Base-by-base conservation (phyloP, 1,140 invertebrate species). In the Cydia pomonella region DNA sequence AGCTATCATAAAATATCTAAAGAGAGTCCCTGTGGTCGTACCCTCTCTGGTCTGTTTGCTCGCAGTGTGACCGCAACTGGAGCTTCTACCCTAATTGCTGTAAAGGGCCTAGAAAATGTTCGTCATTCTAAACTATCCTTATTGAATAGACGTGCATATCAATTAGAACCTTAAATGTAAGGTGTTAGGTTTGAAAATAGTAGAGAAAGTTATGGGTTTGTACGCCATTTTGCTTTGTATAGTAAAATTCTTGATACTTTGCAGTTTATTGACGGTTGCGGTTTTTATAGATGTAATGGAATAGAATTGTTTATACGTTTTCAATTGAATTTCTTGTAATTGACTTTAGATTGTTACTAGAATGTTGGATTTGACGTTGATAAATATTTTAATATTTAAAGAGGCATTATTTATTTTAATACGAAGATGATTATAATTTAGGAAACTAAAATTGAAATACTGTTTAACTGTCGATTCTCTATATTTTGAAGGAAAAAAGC, bases 61-160 rank as follows among this genome's bases (percentile, higher is more conserved):
- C 29, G 2, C 25, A 29, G 13, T 33, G 16, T 10, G 63, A 66
- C 27, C 63, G 25, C 63, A 66, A 66, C 21, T 29, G 63, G 63
- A 33, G 63, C 63, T 29, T 66, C 27, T 33, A 66, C 63, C 16
- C 63, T 66, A 66, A 66, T 66, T 66, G 63, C 16, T 10, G 27
- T 66, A 38, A 66, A 66, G 63, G 25, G 63, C 63, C 12, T 66
- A 66, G 63, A 66, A 66, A 33, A 29, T 18, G 4, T 9, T 29
- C 62, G 13, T 6, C 27, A 1, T 10, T 63, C 23, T 63, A 13
- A 33, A 66, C 12, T 27, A 13, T 12, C n/a, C n/a, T 50, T 2
- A 18, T 18, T 18, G n/a, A 16, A 7, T 3, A 13, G 5, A 1
- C 16, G 0, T 53, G 6, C 10, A 59, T 12, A 10, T 21, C 16